phyloP scores from a whole-genome alignment of 2,113 vertebrate genomes.

The Ammodytes marinus region DNA sequence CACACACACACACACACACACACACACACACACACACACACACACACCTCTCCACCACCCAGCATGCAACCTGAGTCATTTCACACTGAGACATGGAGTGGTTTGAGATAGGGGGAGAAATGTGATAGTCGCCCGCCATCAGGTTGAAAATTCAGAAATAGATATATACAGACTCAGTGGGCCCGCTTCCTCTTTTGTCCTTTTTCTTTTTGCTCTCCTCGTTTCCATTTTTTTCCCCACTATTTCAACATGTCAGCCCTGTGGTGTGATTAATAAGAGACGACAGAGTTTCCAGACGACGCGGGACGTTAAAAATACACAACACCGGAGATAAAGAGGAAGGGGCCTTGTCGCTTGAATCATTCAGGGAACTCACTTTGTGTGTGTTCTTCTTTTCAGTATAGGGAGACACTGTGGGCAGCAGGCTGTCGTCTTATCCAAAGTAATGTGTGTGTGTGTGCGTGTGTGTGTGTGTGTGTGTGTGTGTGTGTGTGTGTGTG shows the following conservation, averaged over 20 bases:
- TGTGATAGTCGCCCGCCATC: slow-evolving; percentile 64
- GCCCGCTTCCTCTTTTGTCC: slow-evolving; percentile 35
- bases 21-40: too few species aligned
- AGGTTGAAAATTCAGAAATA: slow-evolving; percentile 55
- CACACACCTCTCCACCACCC: slow-evolving; percentile 1
- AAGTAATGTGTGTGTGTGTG: slow-evolving; percentile 52
- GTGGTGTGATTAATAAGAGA: slow-evolving; percentile 82
- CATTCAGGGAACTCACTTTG: slow-evolving; percentile 80
- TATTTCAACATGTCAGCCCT: slow-evolving; percentile 63
- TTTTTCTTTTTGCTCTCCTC: slow-evolving; percentile 38
- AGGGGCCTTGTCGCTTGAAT: slow-evolving; percentile 77
- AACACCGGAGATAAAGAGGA: slow-evolving; percentile 78
- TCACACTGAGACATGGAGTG: slow-evolving; percentile 64
- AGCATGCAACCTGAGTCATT: slow-evolving; percentile 69
- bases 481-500: slow-evolving; percentile 49
- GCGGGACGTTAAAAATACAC: slow-evolving; percentile 79
- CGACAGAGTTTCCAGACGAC: slow-evolving; percentile 74
- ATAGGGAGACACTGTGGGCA: slow-evolving; percentile 52
- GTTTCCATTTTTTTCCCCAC: slow-evolving; percentile 56
- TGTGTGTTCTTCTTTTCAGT: slow-evolving; percentile 60
- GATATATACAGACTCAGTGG: slow-evolving; percentile 49
- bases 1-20: too few species aligned
- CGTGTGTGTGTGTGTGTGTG: slow-evolving; percentile 47
- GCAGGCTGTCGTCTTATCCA: slow-evolving; percentile 58
- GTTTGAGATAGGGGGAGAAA: slow-evolving; percentile 56